Evolutionary conservation across 2,888 invertebrate species (phyloP).

Genomic region (Eupithecia subfuscata): DNA sequence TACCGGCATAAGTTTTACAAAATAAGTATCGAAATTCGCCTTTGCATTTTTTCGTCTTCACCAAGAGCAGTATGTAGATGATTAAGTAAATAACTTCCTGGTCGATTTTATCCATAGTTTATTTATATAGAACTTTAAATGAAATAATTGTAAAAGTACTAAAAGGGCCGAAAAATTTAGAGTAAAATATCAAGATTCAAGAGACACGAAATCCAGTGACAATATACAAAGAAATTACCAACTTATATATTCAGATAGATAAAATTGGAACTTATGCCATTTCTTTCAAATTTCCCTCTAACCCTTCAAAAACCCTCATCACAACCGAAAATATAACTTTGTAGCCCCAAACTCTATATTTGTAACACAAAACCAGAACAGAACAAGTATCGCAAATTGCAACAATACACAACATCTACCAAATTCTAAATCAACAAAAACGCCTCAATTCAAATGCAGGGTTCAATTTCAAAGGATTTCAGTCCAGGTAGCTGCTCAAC

Average conservation of each 20-base stretch:
- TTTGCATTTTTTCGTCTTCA: neutral
- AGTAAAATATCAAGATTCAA: neutral
- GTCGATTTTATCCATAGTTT: neutral
- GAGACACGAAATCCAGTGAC: neutral
- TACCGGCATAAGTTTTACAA: neutral
- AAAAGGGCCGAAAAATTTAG: neutral
- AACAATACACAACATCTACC: neutral
- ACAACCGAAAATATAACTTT: neutral
- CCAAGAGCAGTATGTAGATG: neutral
- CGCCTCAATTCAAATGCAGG: neutral
- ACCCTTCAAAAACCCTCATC: neutral
- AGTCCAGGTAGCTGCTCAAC: conserved; percentile 7
- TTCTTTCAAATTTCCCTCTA: neutral
- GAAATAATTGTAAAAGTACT: neutral
- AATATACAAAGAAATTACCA: neutral
- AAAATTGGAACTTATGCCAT: neutral
- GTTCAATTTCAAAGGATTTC: neutral
- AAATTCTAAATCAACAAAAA: conserved; percentile 4
- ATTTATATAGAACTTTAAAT: too few species aligned
- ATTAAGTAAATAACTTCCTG: neutral
- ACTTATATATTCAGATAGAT: neutral
- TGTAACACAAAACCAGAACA: neutral
- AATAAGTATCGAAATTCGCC: neutral
- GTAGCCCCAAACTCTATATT: neutral
- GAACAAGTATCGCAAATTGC: neutral